These are phyloP conservation scores for Petrocephalus microphthalmus DNA, from an alignment of 2,113 vertebrate species.

Conservation along the genomic window DNA sequence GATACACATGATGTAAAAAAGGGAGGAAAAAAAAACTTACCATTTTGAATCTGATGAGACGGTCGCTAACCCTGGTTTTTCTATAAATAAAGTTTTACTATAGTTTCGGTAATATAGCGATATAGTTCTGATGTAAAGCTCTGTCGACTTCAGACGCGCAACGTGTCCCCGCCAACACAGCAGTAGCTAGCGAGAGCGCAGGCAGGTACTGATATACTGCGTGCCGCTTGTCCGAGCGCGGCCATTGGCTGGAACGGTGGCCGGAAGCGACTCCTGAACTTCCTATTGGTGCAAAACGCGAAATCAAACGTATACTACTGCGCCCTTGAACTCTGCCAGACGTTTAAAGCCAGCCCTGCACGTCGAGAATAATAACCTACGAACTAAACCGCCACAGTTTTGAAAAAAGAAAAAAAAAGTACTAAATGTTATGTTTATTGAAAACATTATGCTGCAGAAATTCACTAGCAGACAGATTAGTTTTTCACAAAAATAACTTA, in stretches of 20 bases:
- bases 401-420: neutral
- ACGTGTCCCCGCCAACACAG: conserved; percentile 35
- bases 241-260: neutral
- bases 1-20: neutral
- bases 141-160: conserved; percentile 34
- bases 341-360: neutral
- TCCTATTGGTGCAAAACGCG: neutral
- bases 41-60: conserved; percentile 14
- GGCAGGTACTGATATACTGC: neutral
- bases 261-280: neutral
- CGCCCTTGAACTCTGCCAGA: neutral
- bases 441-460: neutral
- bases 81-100: neutral
- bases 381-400: neutral
- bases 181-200: neutral
- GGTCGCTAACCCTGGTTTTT: neutral
- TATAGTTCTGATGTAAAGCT: neutral
- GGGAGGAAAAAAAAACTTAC: neutral
- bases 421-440: neutral
- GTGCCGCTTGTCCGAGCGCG: neutral
- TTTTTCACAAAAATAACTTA: neutral
- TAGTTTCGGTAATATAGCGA: neutral
- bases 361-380: neutral
- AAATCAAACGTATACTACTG: conserved; percentile 11
- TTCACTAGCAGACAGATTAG: neutral